Conservation (phyloP, 2,888 invertebrate species). For the Cacoxenus indagator region DNA sequence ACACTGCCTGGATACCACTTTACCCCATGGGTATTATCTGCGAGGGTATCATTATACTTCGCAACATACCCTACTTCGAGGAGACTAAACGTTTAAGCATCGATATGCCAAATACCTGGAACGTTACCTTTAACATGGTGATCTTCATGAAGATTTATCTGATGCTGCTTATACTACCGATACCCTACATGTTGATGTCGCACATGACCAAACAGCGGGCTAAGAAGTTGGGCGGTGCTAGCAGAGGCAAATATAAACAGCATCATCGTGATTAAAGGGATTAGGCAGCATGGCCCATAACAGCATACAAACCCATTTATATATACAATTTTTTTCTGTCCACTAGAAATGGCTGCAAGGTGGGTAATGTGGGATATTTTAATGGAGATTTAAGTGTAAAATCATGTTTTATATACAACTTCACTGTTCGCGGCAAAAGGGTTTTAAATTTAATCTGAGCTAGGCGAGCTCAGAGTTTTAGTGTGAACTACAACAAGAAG, state of each 20-base stretch:
- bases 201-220: conserved; percentile 85
- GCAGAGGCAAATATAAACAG: conserved; percentile 41
- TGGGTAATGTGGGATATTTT: no score
- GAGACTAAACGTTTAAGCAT: conserved; percentile 84
- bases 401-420: no score
- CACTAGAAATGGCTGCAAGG: no score
- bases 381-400: no score
- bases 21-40: conserved; percentile 92
- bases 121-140: conserved; percentile 89
- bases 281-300: no score
- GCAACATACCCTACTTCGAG: conserved; percentile 91
- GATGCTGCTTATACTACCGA: conserved; percentile 81
- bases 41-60: conserved; percentile 85
- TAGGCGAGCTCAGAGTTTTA: no score
- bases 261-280: conserved; percentile 15
- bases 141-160: conserved; percentile 83
- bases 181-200: conserved; percentile 82
- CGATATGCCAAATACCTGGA: conserved; percentile 85
- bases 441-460: no score
- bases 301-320: no score
- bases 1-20: conserved; percentile 92
- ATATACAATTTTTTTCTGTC: no score
- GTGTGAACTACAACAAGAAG: no score
- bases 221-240: conserved; percentile 75
- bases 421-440: no score